These are phyloP conservation scores for Mimas tiliae DNA, from an alignment of 2,888 invertebrate genomes.

Conservation along the genomic window DNA sequence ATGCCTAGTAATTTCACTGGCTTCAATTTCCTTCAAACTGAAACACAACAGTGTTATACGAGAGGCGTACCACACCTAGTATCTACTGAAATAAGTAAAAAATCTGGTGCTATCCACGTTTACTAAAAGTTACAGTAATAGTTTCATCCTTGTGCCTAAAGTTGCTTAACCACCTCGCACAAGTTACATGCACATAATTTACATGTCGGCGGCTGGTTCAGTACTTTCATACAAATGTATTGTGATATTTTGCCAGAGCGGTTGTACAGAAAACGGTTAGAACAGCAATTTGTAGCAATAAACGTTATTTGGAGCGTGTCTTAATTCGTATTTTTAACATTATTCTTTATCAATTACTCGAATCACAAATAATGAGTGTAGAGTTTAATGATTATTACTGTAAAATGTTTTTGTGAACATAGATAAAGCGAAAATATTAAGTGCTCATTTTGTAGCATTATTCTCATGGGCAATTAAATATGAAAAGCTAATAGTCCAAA, in stretches of 20 bases:
- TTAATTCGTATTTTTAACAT: conserved; percentile 56
- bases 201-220: conserved; percentile 29
- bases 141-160: background rate
- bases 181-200: background rate
- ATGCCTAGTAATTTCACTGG: no score
- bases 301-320: conserved; percentile 63
- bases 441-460: conserved; percentile 44
- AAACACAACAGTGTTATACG: no score
- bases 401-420: conserved; percentile 30
- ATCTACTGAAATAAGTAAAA: no score
- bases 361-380: conserved; percentile 50
- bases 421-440: conserved; percentile 30
- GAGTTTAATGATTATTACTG: conserved; percentile 42
- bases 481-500: conserved; percentile 50
- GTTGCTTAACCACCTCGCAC: conserved; percentile 3
- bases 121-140: no score
- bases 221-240: conserved; percentile 30
- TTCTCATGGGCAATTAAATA: conserved; percentile 48
- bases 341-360: conserved; percentile 56
- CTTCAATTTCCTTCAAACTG: no score
- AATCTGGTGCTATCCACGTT: background rate
- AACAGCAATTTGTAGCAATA: conserved; percentile 61
- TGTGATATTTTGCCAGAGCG: conserved; percentile 30
- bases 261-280: conserved; percentile 54
- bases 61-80: no score